Evolutionary conservation across 2,888 invertebrate species (phyloP), one percentile per base, ranked within the genome.

Genomic region (Criorhina ranunculi): DNA sequence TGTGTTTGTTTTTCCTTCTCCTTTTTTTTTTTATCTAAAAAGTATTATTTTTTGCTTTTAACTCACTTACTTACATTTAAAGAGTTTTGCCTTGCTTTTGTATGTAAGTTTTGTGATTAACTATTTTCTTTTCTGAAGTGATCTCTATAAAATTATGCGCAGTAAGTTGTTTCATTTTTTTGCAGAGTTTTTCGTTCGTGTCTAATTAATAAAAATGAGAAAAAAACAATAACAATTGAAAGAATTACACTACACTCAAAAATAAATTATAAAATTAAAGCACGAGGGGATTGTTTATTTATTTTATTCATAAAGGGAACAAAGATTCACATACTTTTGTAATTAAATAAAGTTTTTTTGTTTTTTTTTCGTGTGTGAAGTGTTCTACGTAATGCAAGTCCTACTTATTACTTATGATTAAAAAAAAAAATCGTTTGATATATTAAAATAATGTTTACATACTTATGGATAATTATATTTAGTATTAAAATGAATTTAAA

Each of bases 401-500:
- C 24, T 24, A 24, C 24, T 31, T 72, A 40, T 77, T 79, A 83
- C 79, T 75, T 83, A 83, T 62, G 37, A 72, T 72, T 78, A 73
- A 55, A 49, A 78, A 77, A n/a, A n/a, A 76, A 78, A 77, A 77
- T 59, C 15, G 33, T 66, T 78, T 75, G 77, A 72, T 82, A 49
- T 82, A 82, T 70, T 78, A 83, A 79, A 79, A 83, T 75, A 75
- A 72, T 78, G 83, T 83, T 79, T 79, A 79, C 73, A 79, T 79
- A 76, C 79, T 83, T 62, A 79, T 75, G 55, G 29, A 73, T 75
- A 79, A 79, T 73, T 83, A 73, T 75, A 53, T 69, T 79, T 64
- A 83, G 62, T 35, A 46, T 83, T 75, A 75, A 82, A 83, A 83
- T 69, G 49, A 79, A 75, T 79, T 83, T 70, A 62, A 85, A 72